Evolutionary conservation across 2,888 invertebrate genomes (phyloP), one percentile per base, ranked within the genome.

Genomic region (Phaonia tiefii): DNA sequence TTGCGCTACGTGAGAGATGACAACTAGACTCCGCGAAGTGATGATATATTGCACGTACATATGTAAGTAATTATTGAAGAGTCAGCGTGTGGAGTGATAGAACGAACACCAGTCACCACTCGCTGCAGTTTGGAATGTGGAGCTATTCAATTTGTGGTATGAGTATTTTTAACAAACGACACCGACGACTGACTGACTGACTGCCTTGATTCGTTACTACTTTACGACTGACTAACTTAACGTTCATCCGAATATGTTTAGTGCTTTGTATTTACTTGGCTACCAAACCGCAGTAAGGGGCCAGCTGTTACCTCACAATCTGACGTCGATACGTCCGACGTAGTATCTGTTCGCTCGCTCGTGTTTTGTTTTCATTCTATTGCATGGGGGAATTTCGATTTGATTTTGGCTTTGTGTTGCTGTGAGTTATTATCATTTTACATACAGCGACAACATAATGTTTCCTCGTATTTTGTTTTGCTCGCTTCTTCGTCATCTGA

Each of bases 331-430:
- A 70, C 54, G 49, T 42, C 17, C 26, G 65, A 20, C 13, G 15
- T 25, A 1, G 31, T 3, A 5, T 31, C 3, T 51, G 51, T 25
- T 1, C 20, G 49, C 17, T 25, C 13, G 11, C 13, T 37, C 20
- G 63, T 42, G 2, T 20, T 4, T 15, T 11, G 15, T 58, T 31
- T 31, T 31, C 31, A 58, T 74, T 74, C 63, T 70, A 78, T 63
- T 71, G 56, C 65, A 71, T 71, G 58, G 67, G 73, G 77, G 54
- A 67, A 42, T 67, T 77, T 63, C 22, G 11, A n/a, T 72, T 5
- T 3, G 31, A 8, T 73, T 65, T 26, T 25, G 63, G 7, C 25
- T 73, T 11, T 65, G 13, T 13, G 13, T 56, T 56, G 58, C 37
- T 58, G 31, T 60, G 0, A 4, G 58, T 39, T 63, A 17, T 65